Evolutionary conservation across 1,140 invertebrate genomes (phyloP).

Genomic region (Hestina assimilis): DNA sequence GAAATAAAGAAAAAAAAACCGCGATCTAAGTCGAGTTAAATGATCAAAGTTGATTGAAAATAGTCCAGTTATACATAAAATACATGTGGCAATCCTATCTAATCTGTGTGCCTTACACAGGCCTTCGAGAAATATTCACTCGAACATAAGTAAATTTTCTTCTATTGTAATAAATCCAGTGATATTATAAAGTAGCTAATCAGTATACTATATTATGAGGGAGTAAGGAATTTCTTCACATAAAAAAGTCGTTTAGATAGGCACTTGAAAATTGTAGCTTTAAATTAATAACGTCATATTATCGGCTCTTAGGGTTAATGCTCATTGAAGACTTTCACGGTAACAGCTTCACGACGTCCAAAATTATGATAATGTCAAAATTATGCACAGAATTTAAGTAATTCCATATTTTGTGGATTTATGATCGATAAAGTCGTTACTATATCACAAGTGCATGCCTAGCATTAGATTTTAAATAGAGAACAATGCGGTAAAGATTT

Average conservation of each 20-base stretch:
- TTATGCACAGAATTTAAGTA: background rate
- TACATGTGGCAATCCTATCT: too few relatives aligned
- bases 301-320: conserved; percentile 30
- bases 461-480: conserved; percentile 11
- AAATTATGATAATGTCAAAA: background rate
- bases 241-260: conserved; percentile 43
- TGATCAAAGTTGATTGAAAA: too few relatives aligned
- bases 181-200: conserved; percentile 18
- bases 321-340: background rate
- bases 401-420: too few relatives aligned
- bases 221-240: conserved; percentile 18
- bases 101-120: conserved; percentile 27
- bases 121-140: background rate
- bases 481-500: conserved; percentile 4
- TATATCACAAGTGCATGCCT: background rate
- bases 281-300: conserved; percentile 48
- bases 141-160: background rate
- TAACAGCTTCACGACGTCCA: background rate
- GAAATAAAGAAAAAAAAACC: too few relatives aligned
- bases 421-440: background rate
- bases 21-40: too few relatives aligned
- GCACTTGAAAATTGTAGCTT: conserved; percentile 61
- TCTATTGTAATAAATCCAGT: conserved; percentile 10
- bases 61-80: too few relatives aligned
- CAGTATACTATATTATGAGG: conserved; percentile 13